Evolutionary conservation across 2,113 vertebrate genomes (phyloP).

Genomic region (Perccottus glenii): DNA sequence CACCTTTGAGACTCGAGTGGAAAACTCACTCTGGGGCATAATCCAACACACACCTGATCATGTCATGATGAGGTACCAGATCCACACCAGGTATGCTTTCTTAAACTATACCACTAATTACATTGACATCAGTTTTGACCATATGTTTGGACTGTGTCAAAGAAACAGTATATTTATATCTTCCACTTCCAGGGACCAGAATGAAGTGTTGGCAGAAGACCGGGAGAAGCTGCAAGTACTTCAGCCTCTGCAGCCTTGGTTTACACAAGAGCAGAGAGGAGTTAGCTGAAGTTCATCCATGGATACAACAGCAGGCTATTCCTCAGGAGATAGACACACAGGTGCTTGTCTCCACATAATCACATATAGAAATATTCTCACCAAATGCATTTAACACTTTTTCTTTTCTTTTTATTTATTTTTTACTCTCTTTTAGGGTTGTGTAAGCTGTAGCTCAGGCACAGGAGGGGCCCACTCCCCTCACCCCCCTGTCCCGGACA

Average conservation of each 20-base stretch:
- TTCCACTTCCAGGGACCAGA: conserved; percentile 74
- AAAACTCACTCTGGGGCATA: conserved; percentile 83
- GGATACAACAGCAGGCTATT: conserved; percentile 79
- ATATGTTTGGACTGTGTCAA: too few species aligned
- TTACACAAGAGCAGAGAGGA: conserved; percentile 85
- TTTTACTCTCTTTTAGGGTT: conserved; percentile 63
- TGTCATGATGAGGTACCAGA: conserved; percentile 88
- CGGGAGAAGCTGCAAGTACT: conserved; percentile 81
- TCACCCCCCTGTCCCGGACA: conserved; percentile 47
- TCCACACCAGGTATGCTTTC: conserved; percentile 82
- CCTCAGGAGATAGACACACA: conserved; percentile 80
- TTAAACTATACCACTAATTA: background rate
- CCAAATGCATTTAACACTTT: background rate
- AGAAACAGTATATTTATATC: background rate
- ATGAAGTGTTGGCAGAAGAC: conserved; percentile 84
- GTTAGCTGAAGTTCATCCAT: conserved; percentile 82
- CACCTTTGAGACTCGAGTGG: conserved; percentile 61
- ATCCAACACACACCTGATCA: conserved; percentile 80
- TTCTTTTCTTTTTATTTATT: background rate
- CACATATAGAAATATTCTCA: too few species aligned
- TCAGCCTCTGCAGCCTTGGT: conserved; percentile 83
- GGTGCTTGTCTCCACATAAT: conserved; percentile 60
- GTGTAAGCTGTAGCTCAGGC: conserved; percentile 57
- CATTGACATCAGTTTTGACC: background rate
- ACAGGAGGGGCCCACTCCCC: conserved; percentile 25